Percentiles rank a stretch among this genome's conserved stretches.
Evolutionary conservation across 2,113 vertebrate genomes (phyloP).

Genomic region (pig (Sus scrofa)): T2T-Sscrofa CM000813.6:93485501-93486000

Average conservation of each 20-base stretch:
- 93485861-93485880: background rate
- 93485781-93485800: background rate
- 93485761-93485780: background rate
- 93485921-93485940: background rate
- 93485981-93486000: background rate
- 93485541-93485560: slow-evolving; percentile 28
- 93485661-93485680: background rate
- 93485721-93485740: background rate
- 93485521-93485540: background rate
- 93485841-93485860: background rate
- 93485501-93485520: background rate
- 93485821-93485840: background rate
- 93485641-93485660: background rate
- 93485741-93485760: background rate
- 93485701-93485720: background rate
- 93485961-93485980: background rate
- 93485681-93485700: slow-evolving; percentile 2
- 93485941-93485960: background rate
- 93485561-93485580: background rate
- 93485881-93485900: background rate
- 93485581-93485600: background rate
- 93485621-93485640: slow-evolving; percentile 26
- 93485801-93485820: background rate
- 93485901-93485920: background rate
- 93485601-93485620: background rate